Percentiles rank a stretch among this genome's conserved stretches.
phyloP scores from a whole-genome alignment of 2,888 invertebrate species.

The Exephanes ischioxanthus region DNA sequence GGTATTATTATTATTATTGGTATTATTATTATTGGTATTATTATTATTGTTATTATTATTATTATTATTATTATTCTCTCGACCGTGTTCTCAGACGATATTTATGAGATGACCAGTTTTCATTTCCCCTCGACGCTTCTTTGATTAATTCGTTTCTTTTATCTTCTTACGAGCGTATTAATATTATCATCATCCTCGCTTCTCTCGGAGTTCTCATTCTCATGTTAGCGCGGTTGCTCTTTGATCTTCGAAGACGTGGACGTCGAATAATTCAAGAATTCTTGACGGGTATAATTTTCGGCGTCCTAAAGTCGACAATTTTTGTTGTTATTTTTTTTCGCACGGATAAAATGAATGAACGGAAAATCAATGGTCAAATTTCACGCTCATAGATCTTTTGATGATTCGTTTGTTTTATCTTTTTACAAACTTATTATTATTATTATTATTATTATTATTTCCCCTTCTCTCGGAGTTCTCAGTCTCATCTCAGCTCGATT shows the following conservation, averaged over 20 bases:
- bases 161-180: neutral
- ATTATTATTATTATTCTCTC: neutral
- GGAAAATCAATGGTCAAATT: neutral
- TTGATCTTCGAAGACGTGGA: neutral
- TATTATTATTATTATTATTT: neutral
- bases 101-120: neutral
- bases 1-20: neutral
- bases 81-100: neutral
- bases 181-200: neutral
- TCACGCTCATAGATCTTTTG: neutral
- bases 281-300: too few species aligned
- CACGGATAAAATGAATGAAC: neutral
- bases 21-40: neutral
- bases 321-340: neutral
- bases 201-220: neutral
- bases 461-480: neutral
- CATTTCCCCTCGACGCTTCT: conserved; percentile 8
- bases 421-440: neutral
- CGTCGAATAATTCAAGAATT: neutral
- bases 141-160: conserved; percentile 2
- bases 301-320: neutral
- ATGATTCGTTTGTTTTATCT: neutral
- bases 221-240: neutral
- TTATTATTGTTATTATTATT: neutral
- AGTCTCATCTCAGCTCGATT: too few species aligned